These are phyloP conservation scores for Amaurobius ferox DNA, from an alignment of 2,888 invertebrate genomes.

Conservation along the genomic window DNA sequence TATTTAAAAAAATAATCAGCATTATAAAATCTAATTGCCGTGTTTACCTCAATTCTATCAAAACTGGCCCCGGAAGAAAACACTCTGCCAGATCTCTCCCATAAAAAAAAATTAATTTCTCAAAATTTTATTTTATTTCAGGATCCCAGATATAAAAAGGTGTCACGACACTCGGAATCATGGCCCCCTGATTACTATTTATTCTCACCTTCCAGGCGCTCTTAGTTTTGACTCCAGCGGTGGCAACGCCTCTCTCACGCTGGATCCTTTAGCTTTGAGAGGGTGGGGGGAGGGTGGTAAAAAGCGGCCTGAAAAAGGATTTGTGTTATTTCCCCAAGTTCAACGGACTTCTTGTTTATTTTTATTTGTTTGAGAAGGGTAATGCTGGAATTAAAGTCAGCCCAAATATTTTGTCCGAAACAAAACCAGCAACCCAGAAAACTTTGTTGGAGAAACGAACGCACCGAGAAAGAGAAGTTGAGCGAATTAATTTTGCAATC, in stretches of 20 bases:
- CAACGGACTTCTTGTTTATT: constrained; percentile 12
- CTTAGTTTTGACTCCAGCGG: background rate
- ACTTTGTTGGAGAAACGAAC: background rate
- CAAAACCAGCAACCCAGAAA: background rate
- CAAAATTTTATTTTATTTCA: background rate
- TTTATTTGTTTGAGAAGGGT: background rate
- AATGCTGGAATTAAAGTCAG: background rate
- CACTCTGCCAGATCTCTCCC: too few species aligned
- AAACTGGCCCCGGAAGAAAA: background rate
- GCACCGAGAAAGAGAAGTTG: constrained; percentile 1
- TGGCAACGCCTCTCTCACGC: constrained; percentile 8
- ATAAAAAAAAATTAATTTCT: background rate
- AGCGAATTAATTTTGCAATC: constrained; percentile 16
- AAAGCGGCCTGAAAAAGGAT: background rate
- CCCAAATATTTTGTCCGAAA: background rate
- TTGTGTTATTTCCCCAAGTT: constrained; percentile 2
- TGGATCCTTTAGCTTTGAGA: background rate
- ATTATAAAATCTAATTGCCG: background rate
- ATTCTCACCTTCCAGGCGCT: background rate
- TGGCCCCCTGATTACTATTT: background rate
- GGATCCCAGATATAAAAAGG: background rate
- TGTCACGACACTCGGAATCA: background rate
- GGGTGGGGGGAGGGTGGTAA: background rate
- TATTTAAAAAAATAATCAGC: background rate
- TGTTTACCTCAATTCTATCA: background rate